A percentile compares a stretch with the other conserved stretches of the same genome.
Conservation (phyloP, 2,888 invertebrate genomes). For the Polylopha cassiicola region DNA sequence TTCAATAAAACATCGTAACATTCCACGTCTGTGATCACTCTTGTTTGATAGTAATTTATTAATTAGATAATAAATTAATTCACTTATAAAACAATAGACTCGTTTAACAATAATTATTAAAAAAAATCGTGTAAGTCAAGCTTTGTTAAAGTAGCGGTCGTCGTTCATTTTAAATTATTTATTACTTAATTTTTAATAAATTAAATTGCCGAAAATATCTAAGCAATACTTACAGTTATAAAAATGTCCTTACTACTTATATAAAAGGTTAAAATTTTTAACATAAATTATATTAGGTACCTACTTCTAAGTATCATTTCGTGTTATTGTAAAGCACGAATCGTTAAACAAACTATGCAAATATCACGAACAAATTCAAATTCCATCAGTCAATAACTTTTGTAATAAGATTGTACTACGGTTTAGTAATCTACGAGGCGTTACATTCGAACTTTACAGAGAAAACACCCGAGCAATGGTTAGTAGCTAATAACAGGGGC, state of each 20-base stretch:
- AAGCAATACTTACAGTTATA: too few species aligned
- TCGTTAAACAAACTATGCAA: neutral
- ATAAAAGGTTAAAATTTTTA: conserved; percentile 5
- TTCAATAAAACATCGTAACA: conserved; percentile 7
- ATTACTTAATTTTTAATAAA: too few species aligned
- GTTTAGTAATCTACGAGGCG: conserved; percentile 9
- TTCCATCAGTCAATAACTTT: conserved; percentile 3
- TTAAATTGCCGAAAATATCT: too few species aligned
- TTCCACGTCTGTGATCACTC: too few species aligned
- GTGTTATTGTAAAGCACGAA: neutral
- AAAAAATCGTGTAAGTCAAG: too few species aligned
- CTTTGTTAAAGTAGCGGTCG: too few species aligned
- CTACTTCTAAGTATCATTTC: neutral
- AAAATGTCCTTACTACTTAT: too few species aligned
- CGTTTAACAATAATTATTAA: too few species aligned
- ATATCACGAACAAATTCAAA: conserved; percentile 4
- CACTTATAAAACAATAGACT: too few species aligned
- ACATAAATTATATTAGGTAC: conserved; percentile 5
- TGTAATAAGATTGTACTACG: conserved; percentile 9
- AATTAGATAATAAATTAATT: too few species aligned
- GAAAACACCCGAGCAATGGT: conserved; percentile 17
- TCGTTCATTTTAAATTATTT: too few species aligned
- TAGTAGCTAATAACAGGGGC: conserved; percentile 19
- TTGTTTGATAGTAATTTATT: too few species aligned
- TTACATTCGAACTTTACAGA: conserved; percentile 21